phyloP scores from a whole-genome alignment of 2,113 vertebrate genomes.

The Sinocyclocheilus grahami region DNA sequence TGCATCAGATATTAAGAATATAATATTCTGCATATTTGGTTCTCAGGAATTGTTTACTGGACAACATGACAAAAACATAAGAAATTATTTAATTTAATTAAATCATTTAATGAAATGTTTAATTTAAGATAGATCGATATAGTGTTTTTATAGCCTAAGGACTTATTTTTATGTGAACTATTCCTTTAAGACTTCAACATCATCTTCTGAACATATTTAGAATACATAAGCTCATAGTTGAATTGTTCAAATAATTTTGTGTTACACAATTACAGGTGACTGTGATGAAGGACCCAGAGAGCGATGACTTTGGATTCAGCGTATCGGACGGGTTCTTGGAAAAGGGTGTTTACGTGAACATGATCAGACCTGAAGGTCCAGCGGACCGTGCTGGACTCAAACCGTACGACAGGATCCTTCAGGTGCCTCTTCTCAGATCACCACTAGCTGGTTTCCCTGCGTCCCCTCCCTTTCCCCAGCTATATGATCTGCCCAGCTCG shows the following conservation, averaged over 20 bases:
- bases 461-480: not conserved
- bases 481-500: not conserved
- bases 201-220: not conserved
- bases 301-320: slow-evolving; percentile 95
- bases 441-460: not conserved
- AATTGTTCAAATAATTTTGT: not conserved
- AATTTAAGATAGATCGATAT: too few relatives aligned
- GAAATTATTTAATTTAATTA: not conserved
- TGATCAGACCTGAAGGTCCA: slow-evolving; percentile 90
- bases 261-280: slow-evolving; percentile 79
- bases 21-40: too few relatives aligned
- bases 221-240: not conserved
- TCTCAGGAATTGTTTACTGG: too few relatives aligned
- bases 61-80: not conserved
- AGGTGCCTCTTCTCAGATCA: slow-evolving; percentile 76
- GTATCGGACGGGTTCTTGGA: slow-evolving; percentile 94
- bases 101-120: not conserved
- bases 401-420: slow-evolving; percentile 93
- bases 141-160: not conserved
- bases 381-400: slow-evolving; percentile 89
- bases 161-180: not conserved
- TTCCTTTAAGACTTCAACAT: not conserved
- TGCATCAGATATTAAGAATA: not conserved
- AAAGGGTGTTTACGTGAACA: slow-evolving; percentile 96
- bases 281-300: slow-evolving; percentile 85